These are phyloP conservation scores for Cyprinodon diabolis DNA, from an alignment of 2,797 vertebrate species.

Conservation along the genomic window DNA sequence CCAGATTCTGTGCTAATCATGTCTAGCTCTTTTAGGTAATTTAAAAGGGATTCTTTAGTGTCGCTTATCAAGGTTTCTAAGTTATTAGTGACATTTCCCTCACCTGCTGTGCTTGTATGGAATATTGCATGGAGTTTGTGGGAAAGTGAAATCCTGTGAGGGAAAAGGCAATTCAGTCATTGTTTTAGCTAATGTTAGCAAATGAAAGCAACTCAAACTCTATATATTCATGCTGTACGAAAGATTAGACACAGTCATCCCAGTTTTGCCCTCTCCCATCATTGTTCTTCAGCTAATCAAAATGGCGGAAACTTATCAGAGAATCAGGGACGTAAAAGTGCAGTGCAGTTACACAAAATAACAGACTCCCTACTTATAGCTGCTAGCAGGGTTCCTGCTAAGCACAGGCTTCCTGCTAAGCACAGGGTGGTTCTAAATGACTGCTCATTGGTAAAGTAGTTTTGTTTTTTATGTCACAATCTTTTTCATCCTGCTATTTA, in stretches of 20 bases:
- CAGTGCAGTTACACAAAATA: background rate
- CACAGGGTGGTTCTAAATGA: no score
- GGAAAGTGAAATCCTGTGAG: background rate
- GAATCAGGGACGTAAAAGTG: background rate
- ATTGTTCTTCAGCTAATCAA: background rate
- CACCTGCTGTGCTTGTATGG: background rate
- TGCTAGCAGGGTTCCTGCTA: no score
- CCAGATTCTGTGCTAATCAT: slow-evolving; percentile 21
- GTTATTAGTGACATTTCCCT: background rate
- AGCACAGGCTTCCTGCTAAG: background rate
- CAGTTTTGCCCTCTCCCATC: background rate
- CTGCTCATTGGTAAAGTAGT: background rate
- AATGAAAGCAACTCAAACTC: background rate
- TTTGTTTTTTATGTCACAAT: no score
- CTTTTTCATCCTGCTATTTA: background rate
- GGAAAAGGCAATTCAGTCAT: background rate
- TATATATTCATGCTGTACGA: background rate
- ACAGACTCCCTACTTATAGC: background rate
- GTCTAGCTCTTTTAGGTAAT: slow-evolving; percentile 32
- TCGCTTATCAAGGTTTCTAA: background rate
- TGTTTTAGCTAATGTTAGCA: background rate
- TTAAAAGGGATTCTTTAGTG: slow-evolving; percentile 1
- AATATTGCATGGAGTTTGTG: background rate
- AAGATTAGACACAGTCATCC: no score
- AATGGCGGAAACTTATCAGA: background rate